Base-by-base conservation (phyloP, 2,113 vertebrate species). In the Muscicapa adusta region DNA sequence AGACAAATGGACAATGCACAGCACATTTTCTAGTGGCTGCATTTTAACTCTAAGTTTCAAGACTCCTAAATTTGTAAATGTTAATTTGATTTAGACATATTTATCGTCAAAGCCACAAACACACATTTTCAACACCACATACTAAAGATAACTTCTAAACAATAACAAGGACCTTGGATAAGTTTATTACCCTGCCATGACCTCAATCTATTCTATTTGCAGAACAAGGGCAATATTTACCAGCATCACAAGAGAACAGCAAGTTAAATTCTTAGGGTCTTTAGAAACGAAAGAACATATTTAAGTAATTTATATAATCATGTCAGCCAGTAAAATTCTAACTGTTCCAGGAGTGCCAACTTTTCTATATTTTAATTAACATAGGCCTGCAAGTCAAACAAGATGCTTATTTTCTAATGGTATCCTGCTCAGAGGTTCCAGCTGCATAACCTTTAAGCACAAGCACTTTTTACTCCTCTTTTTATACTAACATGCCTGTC, bases 1-100 rank as follows among this genome's bases (percentile, higher is more conserved):
- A 84, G 24, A 9, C 29, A 17, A 76, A 47, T 0, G 6, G 38
- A 65, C 38, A 40, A 14, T 0, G 1, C 28, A 58, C 50, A 77
- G 26, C 25, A 42, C 1, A 0, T 76, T 65, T 58, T 60, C 53
- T 24, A 38, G 31, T 3, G 14, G 17, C 14, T 71, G 31, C 43
- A 63, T 63, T 70, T 65, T 63, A 86, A 51, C 28, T 58, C 20
- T 5, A 73, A 83, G 42, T 28, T 25, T 2, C 19, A 47, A 88
- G 12, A 60, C 4, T 7, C 40, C 60, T 43, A 43, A 43, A 77
- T 67, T 51, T 10, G 0, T 16, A 71, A 60, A 34, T 63, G n/a
- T n/a, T 54, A n/a, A 43, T 66, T 38, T 78, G 38, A 65, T 73
- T 71, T 36, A 73, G 29, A 36, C 3, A 1, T 51, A 26, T 25